Evolutionary conservation across 1,140 invertebrate species (phyloP).

Genomic region (Conus betulinus): DNA sequence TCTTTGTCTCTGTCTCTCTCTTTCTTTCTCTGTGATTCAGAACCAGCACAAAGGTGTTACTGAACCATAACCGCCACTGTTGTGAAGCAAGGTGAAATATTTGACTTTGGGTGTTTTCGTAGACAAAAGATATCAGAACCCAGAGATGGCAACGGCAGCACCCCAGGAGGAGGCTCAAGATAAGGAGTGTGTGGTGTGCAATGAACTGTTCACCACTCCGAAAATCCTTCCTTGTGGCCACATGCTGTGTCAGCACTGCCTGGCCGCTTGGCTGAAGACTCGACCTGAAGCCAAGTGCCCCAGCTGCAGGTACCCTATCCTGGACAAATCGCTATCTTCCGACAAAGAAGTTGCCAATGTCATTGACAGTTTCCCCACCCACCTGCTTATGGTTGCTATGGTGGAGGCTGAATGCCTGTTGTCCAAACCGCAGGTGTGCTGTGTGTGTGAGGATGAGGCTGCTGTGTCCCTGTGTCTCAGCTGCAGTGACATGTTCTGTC

Average conservation of each 20-base stretch:
- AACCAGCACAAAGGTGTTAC: too few species aligned
- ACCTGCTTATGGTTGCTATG: not conserved
- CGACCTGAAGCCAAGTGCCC: not conserved
- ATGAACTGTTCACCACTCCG: not conserved
- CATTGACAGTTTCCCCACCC: not conserved
- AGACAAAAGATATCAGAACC: not conserved
- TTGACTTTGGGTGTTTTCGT: too few species aligned
- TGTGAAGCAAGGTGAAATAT: too few species aligned
- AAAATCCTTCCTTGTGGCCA: slow-evolving; percentile 26
- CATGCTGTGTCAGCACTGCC: slow-evolving; percentile 12
- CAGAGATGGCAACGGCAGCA: not conserved
- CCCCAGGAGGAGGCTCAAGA: not conserved
- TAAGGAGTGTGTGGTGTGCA: slow-evolving; percentile 1
- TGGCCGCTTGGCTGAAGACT: slow-evolving; percentile 2
- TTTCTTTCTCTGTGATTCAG: too few species aligned
- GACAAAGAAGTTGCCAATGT: not conserved
- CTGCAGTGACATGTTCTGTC: slow-evolving; percentile 19
- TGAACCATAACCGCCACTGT: too few species aligned
- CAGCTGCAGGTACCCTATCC: not conserved
- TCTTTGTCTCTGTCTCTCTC: too few species aligned
- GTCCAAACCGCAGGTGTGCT: slow-evolving; percentile 1
- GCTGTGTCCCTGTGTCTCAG: not conserved
- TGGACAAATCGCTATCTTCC: not conserved
- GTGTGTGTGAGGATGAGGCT: slow-evolving; percentile 11
- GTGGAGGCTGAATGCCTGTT: not conserved